Base-by-base conservation (phyloP, 2,113 vertebrate species). In the Herpailurus yagouaroundi region DNA sequence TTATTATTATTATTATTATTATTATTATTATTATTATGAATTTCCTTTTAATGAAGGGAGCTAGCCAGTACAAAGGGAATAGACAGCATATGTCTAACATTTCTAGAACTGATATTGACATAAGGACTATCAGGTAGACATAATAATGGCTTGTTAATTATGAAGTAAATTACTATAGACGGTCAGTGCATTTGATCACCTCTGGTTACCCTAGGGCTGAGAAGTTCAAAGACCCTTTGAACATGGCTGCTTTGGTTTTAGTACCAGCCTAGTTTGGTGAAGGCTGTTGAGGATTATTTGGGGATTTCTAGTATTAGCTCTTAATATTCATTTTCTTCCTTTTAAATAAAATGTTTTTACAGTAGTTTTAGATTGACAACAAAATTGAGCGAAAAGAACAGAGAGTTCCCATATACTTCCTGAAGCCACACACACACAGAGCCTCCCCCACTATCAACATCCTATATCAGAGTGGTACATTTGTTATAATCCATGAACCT, bases 241-340 rank as follows among this genome's bases (percentile, higher is more conserved):
- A 77, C 92, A 81, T 84, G 63, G 27, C 45, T 91, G 31, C 21
- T 95, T 64, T 94, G 18, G 12, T 21, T 74, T 95, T 38, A 50
- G 27, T 85, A 87, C 9, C 45, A 84, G 5, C 3, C 85, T 79
- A 63, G 8, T 71, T 41, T 87, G 27, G 23, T 80, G 19, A 81
- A 63, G 76, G 31, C 57, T 83, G 73, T 73, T 82, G 48, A 79
- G 29, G 13, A 79, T 68, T 23, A 69, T 83, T 68, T 57, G n/a
- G 82, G 16, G 41, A 69, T 89, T 87, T 79, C 36, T 71, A 60
- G 3, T 84, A 41, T 48, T 52, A n/a, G 36, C 14, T 83, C 8
- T 91, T 21, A 48, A 23, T 87, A 90, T 80, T 50, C 15, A n/a
- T 92, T 71, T 71, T 45, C 55, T 84, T 14, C 5, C 19, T 87